A percentile compares a stretch with the other conserved stretches of the same genome.
Conservation (phyloP, 2,888 invertebrate genomes). For the Periphyllus acericola region DNA sequence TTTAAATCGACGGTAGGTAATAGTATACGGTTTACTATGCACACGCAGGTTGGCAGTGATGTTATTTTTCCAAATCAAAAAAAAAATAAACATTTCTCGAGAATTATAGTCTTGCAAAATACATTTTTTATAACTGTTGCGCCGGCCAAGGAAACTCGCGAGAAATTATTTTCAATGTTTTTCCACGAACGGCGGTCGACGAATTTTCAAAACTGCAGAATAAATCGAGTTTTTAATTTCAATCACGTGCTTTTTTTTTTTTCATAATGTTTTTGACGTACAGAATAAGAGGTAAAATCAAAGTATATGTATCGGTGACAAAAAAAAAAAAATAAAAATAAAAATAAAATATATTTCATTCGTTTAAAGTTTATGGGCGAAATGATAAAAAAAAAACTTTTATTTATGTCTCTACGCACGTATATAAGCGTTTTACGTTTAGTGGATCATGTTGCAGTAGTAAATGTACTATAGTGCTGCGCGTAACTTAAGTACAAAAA, state of each 20-base stretch:
- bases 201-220: neutral
- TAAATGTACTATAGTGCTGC: neutral
- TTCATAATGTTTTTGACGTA: neutral
- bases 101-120: neutral
- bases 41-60: neutral
- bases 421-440: neutral
- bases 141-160: neutral
- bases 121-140: neutral
- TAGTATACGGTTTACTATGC: neutral
- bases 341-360: neutral
- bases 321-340: neutral
- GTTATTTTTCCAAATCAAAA: neutral
- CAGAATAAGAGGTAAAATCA: neutral
- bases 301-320: neutral
- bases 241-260: neutral
- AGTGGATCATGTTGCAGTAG: constrained; percentile 34
- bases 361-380: constrained; percentile 12
- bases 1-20: neutral
- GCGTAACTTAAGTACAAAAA: neutral
- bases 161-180: neutral
- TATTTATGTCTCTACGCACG: neutral
- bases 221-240: neutral
- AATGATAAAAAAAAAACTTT: constrained; percentile 8
- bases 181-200: neutral
- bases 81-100: neutral